Evolutionary conservation across 2,888 invertebrate species (phyloP).

Genomic region (Bellardia pandia): DNA sequence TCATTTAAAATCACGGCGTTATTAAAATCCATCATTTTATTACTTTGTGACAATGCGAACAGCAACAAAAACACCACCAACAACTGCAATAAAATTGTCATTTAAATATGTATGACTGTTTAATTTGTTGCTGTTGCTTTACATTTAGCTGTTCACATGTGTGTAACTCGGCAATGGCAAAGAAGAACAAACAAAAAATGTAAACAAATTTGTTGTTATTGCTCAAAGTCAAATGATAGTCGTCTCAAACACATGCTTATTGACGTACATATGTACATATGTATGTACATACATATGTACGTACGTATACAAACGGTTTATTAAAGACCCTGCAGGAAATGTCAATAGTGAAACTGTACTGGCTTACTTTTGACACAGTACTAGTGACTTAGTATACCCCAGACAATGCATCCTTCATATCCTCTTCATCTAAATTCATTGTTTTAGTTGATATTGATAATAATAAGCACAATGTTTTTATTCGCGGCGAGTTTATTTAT

Average conservation of each 20-base stretch:
- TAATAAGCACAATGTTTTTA: too few species aligned
- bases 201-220: slow-evolving; percentile 57
- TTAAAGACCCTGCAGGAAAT: too few species aligned
- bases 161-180: slow-evolving; percentile 11
- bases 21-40: slow-evolving; percentile 43
- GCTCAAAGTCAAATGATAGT: slow-evolving; percentile 62
- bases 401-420: too few species aligned
- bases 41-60: slow-evolving; percentile 1
- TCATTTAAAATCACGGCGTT: slow-evolving; percentile 29
- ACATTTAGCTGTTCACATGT: slow-evolving; percentile 45
- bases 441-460: too few species aligned
- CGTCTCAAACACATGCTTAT: too few species aligned
- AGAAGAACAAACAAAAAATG: slow-evolving; percentile 32
- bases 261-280: background rate
- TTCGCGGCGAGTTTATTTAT: too few species aligned
- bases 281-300: background rate
- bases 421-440: too few species aligned
- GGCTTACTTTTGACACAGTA: too few species aligned
- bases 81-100: slow-evolving; percentile 35
- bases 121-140: slow-evolving; percentile 24
- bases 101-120: slow-evolving; percentile 25
- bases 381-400: too few species aligned
- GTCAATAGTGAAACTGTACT: too few species aligned
- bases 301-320: background rate
- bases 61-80: slow-evolving; percentile 10